Percentiles rank a stretch among this genome's conserved stretches.
These are phyloP conservation scores for Agrochola litura DNA, from an alignment of 2,888 invertebrate genomes.

Conservation along the genomic window DNA sequence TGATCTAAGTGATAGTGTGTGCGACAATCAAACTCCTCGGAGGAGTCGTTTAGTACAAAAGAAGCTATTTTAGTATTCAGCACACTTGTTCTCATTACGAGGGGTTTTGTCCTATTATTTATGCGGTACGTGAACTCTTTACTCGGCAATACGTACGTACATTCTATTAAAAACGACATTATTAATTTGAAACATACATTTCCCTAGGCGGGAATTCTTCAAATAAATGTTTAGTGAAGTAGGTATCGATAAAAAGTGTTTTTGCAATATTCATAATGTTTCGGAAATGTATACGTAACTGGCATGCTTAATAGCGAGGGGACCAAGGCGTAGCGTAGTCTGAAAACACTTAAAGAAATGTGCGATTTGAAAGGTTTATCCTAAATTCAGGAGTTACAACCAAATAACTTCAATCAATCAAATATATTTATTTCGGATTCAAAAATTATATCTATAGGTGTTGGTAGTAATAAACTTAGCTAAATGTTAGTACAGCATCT, in stretches of 20 bases:
- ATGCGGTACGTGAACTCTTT: conserved; percentile 71
- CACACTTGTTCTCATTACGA: conserved; percentile 73
- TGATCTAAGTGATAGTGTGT: conserved; percentile 33
- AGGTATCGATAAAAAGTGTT: conserved; percentile 33
- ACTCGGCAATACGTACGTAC: conserved; percentile 56
- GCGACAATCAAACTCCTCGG: conserved; percentile 57
- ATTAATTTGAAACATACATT: conserved; percentile 59
- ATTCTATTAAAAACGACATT: conserved; percentile 58
- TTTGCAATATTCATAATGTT: conserved; percentile 19
- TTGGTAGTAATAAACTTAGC: too few relatives aligned
- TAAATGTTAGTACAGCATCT: too few relatives aligned
- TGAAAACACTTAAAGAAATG: conserved; percentile 11
- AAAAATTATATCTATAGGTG: too few relatives aligned
- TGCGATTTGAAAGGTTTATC: neutral
- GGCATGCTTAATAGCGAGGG: conserved; percentile 11
- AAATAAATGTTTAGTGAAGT: conserved; percentile 34
- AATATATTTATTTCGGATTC: too few relatives aligned
- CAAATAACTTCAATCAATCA: neutral
- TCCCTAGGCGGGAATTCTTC: conserved; percentile 42
- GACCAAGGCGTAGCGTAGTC: neutral
- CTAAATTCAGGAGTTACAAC: neutral
- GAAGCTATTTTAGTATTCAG: conserved; percentile 71
- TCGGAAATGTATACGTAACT: neutral
- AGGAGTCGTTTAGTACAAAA: conserved; percentile 65
- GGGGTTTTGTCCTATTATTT: conserved; percentile 72